Conservation (phyloP, 2,888 invertebrate species). For the Drosophila neonasuta region DNA sequence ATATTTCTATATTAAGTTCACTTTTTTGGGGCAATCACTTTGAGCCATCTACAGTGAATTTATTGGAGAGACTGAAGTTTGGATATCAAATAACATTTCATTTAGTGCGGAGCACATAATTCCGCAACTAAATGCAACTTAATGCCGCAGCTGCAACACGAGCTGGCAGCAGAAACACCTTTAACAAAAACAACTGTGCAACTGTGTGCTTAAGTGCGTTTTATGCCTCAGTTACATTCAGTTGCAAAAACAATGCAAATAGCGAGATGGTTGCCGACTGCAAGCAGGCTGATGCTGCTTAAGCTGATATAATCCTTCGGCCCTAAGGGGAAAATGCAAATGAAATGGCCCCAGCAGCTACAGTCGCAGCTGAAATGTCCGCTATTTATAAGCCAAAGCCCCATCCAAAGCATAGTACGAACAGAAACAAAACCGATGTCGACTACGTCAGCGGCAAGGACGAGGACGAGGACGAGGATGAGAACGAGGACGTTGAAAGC, state of each 20-base stretch:
- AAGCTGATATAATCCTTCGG: constrained; percentile 49
- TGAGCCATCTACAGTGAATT: not conserved
- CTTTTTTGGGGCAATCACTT: constrained; percentile 1
- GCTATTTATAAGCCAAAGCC: constrained; percentile 33
- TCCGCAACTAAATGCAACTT: constrained; percentile 14
- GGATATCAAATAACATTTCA: constrained; percentile 3
- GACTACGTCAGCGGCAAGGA: not conserved
- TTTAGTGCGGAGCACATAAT: constrained; percentile 8
- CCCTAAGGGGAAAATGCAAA: constrained; percentile 51
- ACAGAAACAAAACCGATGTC: constrained; percentile 14
- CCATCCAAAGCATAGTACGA: not conserved
- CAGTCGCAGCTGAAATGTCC: constrained; percentile 44
- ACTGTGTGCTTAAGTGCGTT: constrained; percentile 12
- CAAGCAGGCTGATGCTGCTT: constrained; percentile 15
- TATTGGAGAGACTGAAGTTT: no score
- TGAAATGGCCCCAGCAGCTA: constrained; percentile 34
- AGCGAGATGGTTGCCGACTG: not conserved
- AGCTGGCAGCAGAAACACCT: not conserved
- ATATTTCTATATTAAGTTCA: constrained; percentile 12
- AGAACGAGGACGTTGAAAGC: constrained; percentile 22
- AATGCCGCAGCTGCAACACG: constrained; percentile 10
- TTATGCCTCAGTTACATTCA: constrained; percentile 42
- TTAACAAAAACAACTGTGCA: not conserved
- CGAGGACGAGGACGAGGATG: not conserved
- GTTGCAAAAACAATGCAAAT: constrained; percentile 1